phyloP scores from a whole-genome alignment of 2,888 invertebrate genomes.

The Drosophila bunnanda region DNA sequence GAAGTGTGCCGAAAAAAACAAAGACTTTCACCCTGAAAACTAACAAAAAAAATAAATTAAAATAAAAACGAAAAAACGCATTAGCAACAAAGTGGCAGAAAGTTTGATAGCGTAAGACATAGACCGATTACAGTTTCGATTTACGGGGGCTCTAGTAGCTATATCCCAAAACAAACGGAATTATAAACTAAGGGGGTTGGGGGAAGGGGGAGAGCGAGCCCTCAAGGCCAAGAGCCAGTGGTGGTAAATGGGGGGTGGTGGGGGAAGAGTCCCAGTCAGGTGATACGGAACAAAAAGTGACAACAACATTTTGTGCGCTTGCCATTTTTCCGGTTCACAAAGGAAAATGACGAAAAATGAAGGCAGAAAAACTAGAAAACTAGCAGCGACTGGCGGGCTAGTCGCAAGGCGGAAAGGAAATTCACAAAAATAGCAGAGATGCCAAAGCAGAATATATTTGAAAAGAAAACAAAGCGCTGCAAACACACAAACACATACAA shows the following conservation, averaged over 20 bases:
- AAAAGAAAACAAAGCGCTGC: conserved; percentile 29
- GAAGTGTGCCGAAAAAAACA: conserved; percentile 2
- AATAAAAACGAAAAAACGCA: neutral
- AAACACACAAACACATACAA: conserved; percentile 1
- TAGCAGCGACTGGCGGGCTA: neutral
- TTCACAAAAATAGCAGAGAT: conserved; percentile 56
- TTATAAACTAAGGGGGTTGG: conserved; percentile 23
- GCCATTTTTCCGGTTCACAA: conserved; percentile 26
- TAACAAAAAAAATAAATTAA: neutral
- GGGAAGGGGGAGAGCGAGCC: neutral
- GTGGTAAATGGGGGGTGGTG: neutral
- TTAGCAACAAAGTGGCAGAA: conserved; percentile 4
- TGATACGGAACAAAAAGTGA: conserved; percentile 28
- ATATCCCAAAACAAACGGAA: conserved; percentile 11
- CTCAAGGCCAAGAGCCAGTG: conserved; percentile 16
- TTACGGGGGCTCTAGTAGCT: neutral
- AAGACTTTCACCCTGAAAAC: conserved; percentile 3
- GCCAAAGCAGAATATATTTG: conserved; percentile 27
- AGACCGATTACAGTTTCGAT: conserved; percentile 14
- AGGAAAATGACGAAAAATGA: conserved; percentile 27
- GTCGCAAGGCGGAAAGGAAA: conserved; percentile 44
- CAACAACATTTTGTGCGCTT: conserved; percentile 9
- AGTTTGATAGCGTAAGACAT: conserved; percentile 1
- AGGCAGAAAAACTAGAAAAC: conserved; percentile 30
- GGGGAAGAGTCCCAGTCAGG: conserved; percentile 18